phyloP scores from a whole-genome alignment of 1,140 invertebrate species.

The Brachionus paranguensis region DNA sequence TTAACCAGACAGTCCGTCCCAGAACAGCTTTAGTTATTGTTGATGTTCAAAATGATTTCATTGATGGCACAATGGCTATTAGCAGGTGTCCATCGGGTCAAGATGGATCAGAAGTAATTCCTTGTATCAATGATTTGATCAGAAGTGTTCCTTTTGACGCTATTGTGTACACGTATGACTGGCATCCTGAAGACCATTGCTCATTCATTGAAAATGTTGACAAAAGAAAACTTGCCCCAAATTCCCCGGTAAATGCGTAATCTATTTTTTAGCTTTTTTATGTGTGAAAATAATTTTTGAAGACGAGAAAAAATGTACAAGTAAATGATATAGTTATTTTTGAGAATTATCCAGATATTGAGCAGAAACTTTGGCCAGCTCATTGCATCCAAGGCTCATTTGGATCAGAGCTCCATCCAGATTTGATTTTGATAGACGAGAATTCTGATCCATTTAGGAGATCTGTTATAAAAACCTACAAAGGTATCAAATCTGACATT shows the following conservation, averaged over 20 bases:
- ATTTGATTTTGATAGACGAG: conserved; percentile 57
- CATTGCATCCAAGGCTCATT: conserved; percentile 90
- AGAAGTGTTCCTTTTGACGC: conserved; percentile 75
- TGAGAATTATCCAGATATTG: conserved; percentile 44
- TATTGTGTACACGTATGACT: conserved; percentile 91
- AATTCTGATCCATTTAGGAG: background rate
- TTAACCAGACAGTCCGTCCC: background rate
- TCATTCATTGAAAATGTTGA: conserved; percentile 88
- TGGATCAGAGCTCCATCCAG: conserved; percentile 85
- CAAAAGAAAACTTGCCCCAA: conserved; percentile 62
- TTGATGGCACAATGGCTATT: conserved; percentile 83
- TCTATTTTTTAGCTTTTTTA: conserved; percentile 42
- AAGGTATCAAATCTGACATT: conserved; percentile 87
- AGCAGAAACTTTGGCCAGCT: conserved; percentile 70
- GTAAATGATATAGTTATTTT: conserved; percentile 76
- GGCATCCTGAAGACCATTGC: conserved; percentile 92
- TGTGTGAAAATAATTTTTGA: background rate
- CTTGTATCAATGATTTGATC: conserved; percentile 81
- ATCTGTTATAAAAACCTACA: conserved; percentile 77
- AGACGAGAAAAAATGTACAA: background rate
- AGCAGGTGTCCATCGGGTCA: conserved; percentile 84
- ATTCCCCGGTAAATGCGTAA: conserved; percentile 57
- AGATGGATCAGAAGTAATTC: conserved; percentile 60
- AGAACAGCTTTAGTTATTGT: conserved; percentile 75
- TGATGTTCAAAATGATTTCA: conserved; percentile 97